A percentile compares a stretch with the other conserved stretches of the same genome.
phyloP scores from a whole-genome alignment of 2,888 invertebrate species.

The Archaeoteleia sp. region DNA sequence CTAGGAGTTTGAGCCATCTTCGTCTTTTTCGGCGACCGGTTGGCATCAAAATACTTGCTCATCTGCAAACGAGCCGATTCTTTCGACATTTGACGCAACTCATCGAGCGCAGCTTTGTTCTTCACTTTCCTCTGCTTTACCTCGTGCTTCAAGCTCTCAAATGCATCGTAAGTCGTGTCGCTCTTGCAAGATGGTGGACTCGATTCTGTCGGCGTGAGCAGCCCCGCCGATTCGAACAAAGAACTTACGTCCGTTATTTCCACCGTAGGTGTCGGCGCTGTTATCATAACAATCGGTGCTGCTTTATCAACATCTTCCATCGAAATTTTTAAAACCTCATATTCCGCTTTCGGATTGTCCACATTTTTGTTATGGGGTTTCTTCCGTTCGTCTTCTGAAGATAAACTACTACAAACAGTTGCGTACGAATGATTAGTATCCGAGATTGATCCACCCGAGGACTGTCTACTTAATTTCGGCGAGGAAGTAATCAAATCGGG shows the following conservation, averaged over 20 bases:
- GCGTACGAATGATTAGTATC: constrained; percentile 54
- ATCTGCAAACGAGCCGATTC: constrained; percentile 68
- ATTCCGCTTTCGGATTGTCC: no score
- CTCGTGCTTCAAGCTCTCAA: constrained; percentile 65
- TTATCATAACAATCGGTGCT: constrained; percentile 58
- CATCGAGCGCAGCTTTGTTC: constrained; percentile 57
- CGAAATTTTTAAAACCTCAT: constrained; percentile 28
- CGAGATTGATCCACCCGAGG: constrained; percentile 55
- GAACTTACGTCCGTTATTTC: constrained; percentile 53
- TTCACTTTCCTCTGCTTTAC: constrained; percentile 64
- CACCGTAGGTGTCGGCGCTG: constrained; percentile 65
- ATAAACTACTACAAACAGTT: constrained; percentile 48
- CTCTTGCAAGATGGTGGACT: constrained; percentile 4
- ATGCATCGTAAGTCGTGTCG: constrained; percentile 54
- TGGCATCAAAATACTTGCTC: constrained; percentile 64
- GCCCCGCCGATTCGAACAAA: constrained; percentile 51
- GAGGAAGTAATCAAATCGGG: constrained; percentile 67
- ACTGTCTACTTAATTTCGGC: constrained; percentile 59
- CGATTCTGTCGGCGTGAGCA: constrained; percentile 37
- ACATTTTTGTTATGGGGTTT: background rate
- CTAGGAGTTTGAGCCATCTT: constrained; percentile 15
- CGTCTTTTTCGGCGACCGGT: constrained; percentile 13
- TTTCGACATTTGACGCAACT: constrained; percentile 63
- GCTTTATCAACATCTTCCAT: background rate
- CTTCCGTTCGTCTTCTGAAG: constrained; percentile 27